These are phyloP conservation scores for Ridgeia piscesae DNA, from an alignment of 1,140 invertebrate species.

Conservation along the genomic window DNA sequence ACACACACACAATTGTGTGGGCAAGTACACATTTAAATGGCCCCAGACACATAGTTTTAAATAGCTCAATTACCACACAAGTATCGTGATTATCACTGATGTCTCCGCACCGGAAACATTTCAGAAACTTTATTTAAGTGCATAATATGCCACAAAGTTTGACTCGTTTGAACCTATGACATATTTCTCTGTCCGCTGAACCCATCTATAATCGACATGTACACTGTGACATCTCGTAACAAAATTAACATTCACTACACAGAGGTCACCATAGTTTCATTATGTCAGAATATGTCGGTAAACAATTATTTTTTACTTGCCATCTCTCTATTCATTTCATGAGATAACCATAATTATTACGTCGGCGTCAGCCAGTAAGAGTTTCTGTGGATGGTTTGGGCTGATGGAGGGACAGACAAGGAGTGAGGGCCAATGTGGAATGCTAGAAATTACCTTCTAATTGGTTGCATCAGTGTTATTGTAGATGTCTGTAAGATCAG, in stretches of 20 bases:
- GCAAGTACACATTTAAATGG: no score
- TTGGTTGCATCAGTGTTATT: conserved; percentile 1
- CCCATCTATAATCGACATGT: no score
- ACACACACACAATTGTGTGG: neutral
- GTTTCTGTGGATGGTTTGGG: neutral
- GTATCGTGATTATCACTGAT: no score
- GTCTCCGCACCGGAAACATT: no score
- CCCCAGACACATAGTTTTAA: no score
- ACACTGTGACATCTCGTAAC: no score
- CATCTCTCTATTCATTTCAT: neutral
- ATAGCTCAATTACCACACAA: no score
- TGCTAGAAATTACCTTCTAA: neutral
- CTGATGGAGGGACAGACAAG: neutral
- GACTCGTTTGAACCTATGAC: no score
- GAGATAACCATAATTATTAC: neutral
- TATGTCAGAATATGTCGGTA: neutral
- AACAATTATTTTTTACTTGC: neutral
- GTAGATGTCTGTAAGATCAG: neutral
- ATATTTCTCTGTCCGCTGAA: no score
- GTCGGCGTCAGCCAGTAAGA: neutral
- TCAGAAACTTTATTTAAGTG: no score
- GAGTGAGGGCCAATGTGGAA: neutral
- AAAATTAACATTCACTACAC: neutral
- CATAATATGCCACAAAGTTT: no score
- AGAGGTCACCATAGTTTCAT: neutral